These are phyloP conservation scores for Gallinago jamesoni DNA, from an alignment of 2,113 vertebrate species.

Conservation along the genomic window DNA sequence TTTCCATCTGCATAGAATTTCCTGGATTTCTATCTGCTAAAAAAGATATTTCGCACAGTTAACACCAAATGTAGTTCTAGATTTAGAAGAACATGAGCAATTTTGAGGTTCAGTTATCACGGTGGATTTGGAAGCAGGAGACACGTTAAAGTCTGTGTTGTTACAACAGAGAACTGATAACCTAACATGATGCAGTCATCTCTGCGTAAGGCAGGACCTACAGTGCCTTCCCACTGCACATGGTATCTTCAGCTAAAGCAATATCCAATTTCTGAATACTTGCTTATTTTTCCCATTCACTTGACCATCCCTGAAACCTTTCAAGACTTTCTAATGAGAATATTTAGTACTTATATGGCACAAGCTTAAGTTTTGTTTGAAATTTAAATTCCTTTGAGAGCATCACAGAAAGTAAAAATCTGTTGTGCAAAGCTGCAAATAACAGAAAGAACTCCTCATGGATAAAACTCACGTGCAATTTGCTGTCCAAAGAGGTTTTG, in stretches of 20 bases:
- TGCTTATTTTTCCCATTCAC: background rate
- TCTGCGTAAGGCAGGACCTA: background rate
- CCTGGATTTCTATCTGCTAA: background rate
- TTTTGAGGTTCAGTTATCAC: background rate
- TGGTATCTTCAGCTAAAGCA: too few species aligned
- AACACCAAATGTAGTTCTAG: background rate
- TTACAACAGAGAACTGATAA: background rate
- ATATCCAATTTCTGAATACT: too few species aligned
- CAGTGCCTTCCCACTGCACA: background rate
- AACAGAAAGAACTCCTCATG: background rate
- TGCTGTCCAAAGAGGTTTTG: background rate
- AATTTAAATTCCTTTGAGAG: background rate
- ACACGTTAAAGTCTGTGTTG: rapidly evolving
- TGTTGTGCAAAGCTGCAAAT: background rate
- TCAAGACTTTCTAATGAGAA: background rate
- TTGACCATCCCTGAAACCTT: background rate
- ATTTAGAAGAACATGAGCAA: background rate
- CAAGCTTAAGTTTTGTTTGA: background rate
- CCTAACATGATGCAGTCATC: background rate
- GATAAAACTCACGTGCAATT: background rate
- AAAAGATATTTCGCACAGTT: background rate
- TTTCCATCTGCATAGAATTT: background rate
- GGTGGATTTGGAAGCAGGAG: background rate
- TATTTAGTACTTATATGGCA: background rate
- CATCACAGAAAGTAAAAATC: background rate